These are phyloP conservation scores for Ostrea edulis DNA, from an alignment of 1,140 invertebrate genomes.

Conservation along the genomic window DNA sequence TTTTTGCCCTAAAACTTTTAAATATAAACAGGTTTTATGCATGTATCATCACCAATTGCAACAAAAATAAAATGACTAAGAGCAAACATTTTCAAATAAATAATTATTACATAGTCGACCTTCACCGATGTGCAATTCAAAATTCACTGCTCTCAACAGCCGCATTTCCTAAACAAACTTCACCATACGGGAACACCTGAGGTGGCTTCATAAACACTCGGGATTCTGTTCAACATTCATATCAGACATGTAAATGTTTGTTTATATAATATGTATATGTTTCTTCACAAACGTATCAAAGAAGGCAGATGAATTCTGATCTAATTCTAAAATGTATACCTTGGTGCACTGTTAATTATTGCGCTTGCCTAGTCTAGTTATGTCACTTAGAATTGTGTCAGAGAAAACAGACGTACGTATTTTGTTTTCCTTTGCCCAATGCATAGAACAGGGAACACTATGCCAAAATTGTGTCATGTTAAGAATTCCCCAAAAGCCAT, in stretches of 20 bases:
- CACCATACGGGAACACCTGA: background rate
- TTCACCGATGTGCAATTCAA: background rate
- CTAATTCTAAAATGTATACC: background rate
- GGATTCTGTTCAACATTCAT: background rate
- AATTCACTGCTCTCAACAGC: background rate
- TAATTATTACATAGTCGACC: background rate
- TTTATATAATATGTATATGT: slow-evolving; percentile 10
- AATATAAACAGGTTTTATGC: background rate
- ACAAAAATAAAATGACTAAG: background rate
- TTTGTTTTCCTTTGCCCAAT: background rate
- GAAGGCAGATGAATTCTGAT: background rate
- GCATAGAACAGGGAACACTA: slow-evolving; percentile 5
- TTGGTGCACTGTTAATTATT: background rate
- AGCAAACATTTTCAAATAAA: background rate
- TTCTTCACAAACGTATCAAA: slow-evolving; percentile 3
- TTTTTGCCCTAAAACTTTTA: background rate
- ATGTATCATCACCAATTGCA: background rate
- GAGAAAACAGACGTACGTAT: background rate
- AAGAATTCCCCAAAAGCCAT: slow-evolving; percentile 10
- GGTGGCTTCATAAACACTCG: slow-evolving; percentile 9
- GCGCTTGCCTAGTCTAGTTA: slow-evolving; percentile 6
- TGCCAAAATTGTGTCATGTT: slow-evolving; percentile 36
- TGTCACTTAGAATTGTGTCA: slow-evolving; percentile 13
- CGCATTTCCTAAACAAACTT: background rate
- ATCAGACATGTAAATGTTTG: slow-evolving; percentile 2